A percentile compares a stretch with the other conserved stretches of the same genome.
Evolutionary conservation across 2,113 vertebrate species (phyloP).

Genomic region (Sapayoa aenigma): DNA sequence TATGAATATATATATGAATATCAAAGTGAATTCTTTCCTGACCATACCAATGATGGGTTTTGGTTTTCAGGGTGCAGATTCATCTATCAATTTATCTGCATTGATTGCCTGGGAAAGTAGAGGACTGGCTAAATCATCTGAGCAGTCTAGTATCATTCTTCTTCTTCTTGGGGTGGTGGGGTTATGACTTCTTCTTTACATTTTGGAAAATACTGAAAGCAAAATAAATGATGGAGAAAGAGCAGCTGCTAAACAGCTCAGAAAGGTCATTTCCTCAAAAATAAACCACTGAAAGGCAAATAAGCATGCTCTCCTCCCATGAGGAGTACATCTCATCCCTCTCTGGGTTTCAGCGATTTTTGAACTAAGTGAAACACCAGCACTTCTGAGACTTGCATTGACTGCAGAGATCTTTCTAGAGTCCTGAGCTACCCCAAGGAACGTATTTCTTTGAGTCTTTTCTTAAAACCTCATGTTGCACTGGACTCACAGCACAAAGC

Average conservation of each 20-base stretch:
- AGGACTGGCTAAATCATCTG: not conserved
- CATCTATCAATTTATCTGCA: not conserved
- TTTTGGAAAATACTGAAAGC: not conserved
- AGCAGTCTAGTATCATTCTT: not conserved
- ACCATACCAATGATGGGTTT: not conserved
- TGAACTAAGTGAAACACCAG: not conserved
- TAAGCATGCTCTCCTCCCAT: not conserved
- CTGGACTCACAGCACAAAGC: not conserved
- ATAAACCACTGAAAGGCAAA: not conserved
- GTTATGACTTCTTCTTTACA: not conserved
- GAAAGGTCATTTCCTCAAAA: conserved; percentile 43
- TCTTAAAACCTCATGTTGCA: not conserved
- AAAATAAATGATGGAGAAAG: conserved; percentile 40
- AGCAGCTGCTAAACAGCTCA: conserved; percentile 10
- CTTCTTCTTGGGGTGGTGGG: not conserved
- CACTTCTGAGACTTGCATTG: not conserved
- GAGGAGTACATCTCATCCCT: not conserved
- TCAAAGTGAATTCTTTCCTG: not conserved
- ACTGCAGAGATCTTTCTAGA: not conserved
- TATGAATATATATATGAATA: too few species aligned
- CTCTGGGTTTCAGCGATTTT: not conserved
- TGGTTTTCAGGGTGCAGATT: not conserved
- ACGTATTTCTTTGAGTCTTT: not conserved
- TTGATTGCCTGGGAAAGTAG: not conserved
- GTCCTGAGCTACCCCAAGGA: not conserved